A percentile compares a stretch with the other conserved stretches of the same genome.
Evolutionary conservation across 2,888 invertebrate genomes (phyloP).

Genomic region (Pristionchus mayeri): DNA sequence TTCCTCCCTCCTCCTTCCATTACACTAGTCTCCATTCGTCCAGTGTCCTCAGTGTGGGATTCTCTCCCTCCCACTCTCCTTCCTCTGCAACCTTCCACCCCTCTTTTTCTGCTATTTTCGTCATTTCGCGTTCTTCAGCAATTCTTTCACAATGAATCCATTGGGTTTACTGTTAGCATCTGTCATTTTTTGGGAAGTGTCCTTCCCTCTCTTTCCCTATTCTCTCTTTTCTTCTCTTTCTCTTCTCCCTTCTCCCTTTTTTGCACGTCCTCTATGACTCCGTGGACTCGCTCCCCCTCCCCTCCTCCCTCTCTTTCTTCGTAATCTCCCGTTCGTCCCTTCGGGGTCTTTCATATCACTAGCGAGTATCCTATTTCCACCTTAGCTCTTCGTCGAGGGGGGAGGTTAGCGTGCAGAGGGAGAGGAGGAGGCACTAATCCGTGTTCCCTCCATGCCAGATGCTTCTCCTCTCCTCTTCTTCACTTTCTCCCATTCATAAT

Average conservation of each 20-base stretch:
- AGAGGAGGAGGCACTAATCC: neutral
- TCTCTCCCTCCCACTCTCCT: neutral
- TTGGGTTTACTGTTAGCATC: neutral
- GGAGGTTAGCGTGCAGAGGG: neutral
- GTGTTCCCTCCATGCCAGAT: neutral
- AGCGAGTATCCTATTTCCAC: neutral
- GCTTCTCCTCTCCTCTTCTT: neutral
- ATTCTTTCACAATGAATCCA: too few species aligned
- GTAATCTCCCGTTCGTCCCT: neutral
- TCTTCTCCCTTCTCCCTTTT: neutral
- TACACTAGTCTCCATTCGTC: constrained; percentile 30
- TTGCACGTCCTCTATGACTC: neutral
- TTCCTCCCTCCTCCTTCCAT: constrained; percentile 24
- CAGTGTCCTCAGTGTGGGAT: constrained; percentile 13
- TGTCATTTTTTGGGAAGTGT: too few species aligned
- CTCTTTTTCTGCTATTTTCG: neutral
- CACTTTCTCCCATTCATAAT: neutral
- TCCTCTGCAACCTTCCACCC: neutral
- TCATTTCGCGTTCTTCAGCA: too few species aligned
- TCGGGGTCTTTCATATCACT: neutral
- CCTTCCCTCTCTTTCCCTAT: too few species aligned
- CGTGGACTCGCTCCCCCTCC: neutral
- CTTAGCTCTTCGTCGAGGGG: constrained; percentile 7
- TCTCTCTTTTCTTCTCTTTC: too few species aligned
- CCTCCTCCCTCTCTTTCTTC: neutral